Evolutionary conservation across 1,140 invertebrate genomes (phyloP).

Genomic region (Procambarus virginalis): DNA sequence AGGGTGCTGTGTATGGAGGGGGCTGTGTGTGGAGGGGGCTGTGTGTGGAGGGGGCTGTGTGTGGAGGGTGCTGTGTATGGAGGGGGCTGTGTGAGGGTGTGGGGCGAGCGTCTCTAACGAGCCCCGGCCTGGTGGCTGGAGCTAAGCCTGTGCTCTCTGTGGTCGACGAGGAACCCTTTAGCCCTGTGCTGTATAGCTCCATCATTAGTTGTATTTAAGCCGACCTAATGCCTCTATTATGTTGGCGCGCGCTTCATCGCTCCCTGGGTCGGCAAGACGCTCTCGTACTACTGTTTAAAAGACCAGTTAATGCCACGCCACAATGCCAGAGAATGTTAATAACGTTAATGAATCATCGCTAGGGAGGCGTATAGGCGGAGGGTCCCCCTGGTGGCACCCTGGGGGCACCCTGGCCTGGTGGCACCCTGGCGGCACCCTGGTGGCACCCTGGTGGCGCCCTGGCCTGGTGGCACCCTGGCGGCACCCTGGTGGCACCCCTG

Average conservation of each 20-base stretch:
- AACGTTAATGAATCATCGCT: neutral
- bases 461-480: too few species aligned
- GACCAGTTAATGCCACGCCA: neutral
- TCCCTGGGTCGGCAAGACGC: neutral
- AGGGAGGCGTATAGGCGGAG: too few species aligned
- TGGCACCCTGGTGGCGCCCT: too few species aligned
- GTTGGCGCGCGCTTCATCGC: neutral
- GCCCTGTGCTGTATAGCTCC: neutral
- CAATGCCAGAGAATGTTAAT: neutral
- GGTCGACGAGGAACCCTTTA: neutral
- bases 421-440: too few species aligned
- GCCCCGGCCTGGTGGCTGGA: too few species aligned
- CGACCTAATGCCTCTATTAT: neutral
- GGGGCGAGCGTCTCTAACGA: too few species aligned
- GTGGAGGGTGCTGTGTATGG: neutral
- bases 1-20: neutral
- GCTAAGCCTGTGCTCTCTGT: neutral
- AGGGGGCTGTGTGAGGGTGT: too few species aligned
- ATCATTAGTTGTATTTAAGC: neutral
- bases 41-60: neutral
- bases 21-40: neutral
- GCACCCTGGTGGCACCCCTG: too few species aligned
- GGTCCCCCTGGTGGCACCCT: too few species aligned
- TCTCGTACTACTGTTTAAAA: neutral
- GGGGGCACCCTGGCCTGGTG: too few species aligned